phyloP scores from a whole-genome alignment of 2,797 vertebrate genomes.

The Ficedula albicollis region DNA sequence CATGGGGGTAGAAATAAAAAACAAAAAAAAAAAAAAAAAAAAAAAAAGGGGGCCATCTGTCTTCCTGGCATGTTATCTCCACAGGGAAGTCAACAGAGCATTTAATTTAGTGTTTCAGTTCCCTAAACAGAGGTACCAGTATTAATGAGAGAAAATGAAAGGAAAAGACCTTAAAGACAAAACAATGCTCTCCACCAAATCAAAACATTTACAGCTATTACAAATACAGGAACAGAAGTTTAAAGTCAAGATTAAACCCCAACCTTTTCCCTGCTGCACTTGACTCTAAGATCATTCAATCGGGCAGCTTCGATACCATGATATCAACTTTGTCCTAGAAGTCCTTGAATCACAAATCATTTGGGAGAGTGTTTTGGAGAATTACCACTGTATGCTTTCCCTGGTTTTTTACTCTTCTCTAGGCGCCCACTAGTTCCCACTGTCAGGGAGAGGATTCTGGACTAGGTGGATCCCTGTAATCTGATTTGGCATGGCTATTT shows the following conservation, averaged over 20 bases:
- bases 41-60: conserved; percentile 32
- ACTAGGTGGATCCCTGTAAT: conserved; percentile 64
- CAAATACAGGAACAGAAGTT: not conserved
- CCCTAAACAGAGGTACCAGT: not conserved
- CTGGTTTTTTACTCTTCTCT: conserved; percentile 27
- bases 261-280: not conserved
- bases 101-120: conserved; percentile 33
- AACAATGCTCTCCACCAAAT: not conserved
- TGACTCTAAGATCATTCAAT: not conserved
- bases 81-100: conserved; percentile 22
- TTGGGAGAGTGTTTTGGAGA: conserved; percentile 56
- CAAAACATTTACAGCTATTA: not conserved
- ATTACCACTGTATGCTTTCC: conserved; percentile 52
- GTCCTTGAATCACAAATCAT: conserved; percentile 51
- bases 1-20: conserved; percentile 28
- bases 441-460: conserved; percentile 58
- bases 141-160: not conserved
- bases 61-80: conserved; percentile 17
- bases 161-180: not conserved
- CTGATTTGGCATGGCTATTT: conserved; percentile 71
- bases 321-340: conserved; percentile 38
- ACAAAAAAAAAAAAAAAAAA: not conserved
- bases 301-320: not conserved
- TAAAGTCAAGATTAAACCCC: not conserved
- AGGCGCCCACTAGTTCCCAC: conserved; percentile 49